These are phyloP conservation scores for Catharus fuscescens DNA, from an alignment of 2,113 vertebrate species.

Conservation along the genomic window DNA sequence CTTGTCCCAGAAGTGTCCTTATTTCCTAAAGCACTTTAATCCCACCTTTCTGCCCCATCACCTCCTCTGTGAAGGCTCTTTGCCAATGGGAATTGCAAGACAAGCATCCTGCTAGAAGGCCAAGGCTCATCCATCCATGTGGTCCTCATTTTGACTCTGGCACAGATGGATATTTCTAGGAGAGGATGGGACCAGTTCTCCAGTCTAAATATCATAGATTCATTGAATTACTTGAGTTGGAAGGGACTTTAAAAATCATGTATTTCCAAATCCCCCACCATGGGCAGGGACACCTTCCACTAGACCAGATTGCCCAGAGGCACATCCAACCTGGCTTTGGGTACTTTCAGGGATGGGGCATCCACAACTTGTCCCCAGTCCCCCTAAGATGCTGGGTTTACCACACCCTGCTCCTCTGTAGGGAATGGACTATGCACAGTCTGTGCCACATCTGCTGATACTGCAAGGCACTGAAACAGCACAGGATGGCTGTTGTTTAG, in stretches of 20 bases:
- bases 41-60: neutral
- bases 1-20: neutral
- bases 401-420: neutral
- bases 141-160: neutral
- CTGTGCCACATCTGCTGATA: neutral
- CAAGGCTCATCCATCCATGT: fast-evolving
- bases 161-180: neutral
- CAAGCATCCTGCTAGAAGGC: neutral
- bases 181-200: neutral
- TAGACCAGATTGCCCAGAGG: neutral
- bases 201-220: neutral
- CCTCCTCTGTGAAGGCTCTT: neutral
- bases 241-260: neutral
- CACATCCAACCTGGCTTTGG: neutral
- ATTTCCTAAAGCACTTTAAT: neutral
- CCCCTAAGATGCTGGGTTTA: neutral
- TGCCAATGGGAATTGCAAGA: neutral
- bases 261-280: neutral
- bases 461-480: neutral
- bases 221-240: neutral
- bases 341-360: neutral
- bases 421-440: neutral
- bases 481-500: neutral
- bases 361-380: neutral
- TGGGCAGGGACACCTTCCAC: neutral